phyloP scores from a whole-genome alignment of 2,888 invertebrate species.

The Hypena proboscidalis region DNA sequence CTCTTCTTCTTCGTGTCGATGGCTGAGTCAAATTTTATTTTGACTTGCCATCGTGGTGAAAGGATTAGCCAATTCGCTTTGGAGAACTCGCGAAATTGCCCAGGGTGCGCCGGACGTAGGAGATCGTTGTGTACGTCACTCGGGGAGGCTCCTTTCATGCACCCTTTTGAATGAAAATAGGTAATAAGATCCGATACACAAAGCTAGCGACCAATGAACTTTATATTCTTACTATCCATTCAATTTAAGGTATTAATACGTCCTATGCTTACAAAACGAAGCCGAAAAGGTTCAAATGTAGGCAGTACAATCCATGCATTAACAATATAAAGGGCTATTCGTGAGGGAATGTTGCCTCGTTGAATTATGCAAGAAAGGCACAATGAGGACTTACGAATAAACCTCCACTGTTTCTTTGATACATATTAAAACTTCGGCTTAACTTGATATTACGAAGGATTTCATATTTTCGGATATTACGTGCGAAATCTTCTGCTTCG shows the following conservation, averaged over 20 bases:
- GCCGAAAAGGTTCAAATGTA: constrained; percentile 38
- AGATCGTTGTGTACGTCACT: too few species aligned
- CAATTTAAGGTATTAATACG: constrained; percentile 29
- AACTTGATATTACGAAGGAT: constrained; percentile 1
- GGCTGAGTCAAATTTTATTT: too few species aligned
- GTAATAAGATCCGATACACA: too few species aligned
- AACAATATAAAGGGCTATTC: constrained; percentile 45
- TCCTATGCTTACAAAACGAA: constrained; percentile 38
- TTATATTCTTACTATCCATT: constrained; percentile 16
- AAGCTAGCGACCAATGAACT: too few species aligned
- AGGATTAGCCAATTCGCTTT: too few species aligned
- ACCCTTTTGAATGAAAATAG: too few species aligned
- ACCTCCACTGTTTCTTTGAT: constrained; percentile 30
- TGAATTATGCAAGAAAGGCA: constrained; percentile 59
- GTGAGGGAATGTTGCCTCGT: constrained; percentile 55
- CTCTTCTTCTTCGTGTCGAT: too few species aligned
- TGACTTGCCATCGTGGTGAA: too few species aligned
- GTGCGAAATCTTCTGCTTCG: background rate
- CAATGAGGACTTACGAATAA: constrained; percentile 44
- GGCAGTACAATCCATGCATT: constrained; percentile 44
- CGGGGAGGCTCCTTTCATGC: too few species aligned
- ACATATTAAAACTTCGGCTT: constrained; percentile 23
- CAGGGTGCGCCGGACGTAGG: too few species aligned
- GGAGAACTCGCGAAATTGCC: too few species aligned
- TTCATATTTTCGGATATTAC: constrained; percentile 1